phyloP scores from a whole-genome alignment of 2,113 vertebrate genomes.

The Petrocephalus zakoni region DNA sequence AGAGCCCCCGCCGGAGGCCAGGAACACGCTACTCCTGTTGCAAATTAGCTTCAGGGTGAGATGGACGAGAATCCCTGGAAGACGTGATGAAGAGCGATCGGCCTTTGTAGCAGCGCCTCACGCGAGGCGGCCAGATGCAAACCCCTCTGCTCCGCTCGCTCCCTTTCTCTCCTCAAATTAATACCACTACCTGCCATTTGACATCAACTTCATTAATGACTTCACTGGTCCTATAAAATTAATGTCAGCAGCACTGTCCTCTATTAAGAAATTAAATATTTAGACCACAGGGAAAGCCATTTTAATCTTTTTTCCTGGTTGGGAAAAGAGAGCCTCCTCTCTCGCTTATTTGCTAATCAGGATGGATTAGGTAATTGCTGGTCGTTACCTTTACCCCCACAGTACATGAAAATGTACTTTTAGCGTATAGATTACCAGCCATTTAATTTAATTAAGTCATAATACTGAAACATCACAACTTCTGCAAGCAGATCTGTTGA shows the following conservation, averaged over 20 bases:
- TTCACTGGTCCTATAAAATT: constrained; percentile 43
- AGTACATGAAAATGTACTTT: constrained; percentile 45
- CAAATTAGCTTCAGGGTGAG: constrained; percentile 19
- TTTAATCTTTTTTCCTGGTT: constrained; percentile 40
- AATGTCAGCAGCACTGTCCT: constrained; percentile 42
- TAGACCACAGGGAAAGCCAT: constrained; percentile 43
- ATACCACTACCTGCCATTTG: constrained; percentile 39
- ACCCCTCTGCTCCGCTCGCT: constrained; percentile 17
- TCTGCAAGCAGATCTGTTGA: constrained; percentile 37
- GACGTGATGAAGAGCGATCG: constrained; percentile 10
- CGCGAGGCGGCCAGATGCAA: constrained; percentile 8
- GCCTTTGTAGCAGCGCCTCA: constrained; percentile 13
- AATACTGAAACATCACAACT: constrained; percentile 49
- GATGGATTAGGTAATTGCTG: constrained; percentile 30
- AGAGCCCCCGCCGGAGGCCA: neutral
- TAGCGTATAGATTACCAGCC: constrained; percentile 44
- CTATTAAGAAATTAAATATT: constrained; percentile 55
- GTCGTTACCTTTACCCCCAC: constrained; percentile 31
- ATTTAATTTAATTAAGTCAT: constrained; percentile 50
- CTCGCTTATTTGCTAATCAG: constrained; percentile 40
- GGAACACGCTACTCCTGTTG: neutral
- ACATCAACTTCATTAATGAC: constrained; percentile 46
- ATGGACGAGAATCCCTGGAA: constrained; percentile 16
- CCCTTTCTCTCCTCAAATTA: constrained; percentile 36
- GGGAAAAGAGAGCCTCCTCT: constrained; percentile 27